phyloP scores from a whole-genome alignment of 1,140 invertebrate genomes.

The Drusus annulatus region DNA sequence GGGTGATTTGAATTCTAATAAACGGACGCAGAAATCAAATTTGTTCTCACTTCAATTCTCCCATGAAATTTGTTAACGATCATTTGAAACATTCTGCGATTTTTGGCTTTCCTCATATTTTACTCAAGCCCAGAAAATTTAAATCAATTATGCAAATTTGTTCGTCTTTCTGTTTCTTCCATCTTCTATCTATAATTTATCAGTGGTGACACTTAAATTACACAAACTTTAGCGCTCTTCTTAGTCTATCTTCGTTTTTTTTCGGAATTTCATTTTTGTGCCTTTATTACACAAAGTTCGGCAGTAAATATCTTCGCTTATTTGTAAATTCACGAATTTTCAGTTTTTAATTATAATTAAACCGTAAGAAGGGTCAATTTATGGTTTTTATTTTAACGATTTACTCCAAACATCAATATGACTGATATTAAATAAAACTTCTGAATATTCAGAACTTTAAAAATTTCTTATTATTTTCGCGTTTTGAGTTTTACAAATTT shows the following conservation, averaged over 20 bases:
- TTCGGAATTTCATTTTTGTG: background rate
- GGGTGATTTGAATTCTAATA: background rate
- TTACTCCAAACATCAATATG: no score
- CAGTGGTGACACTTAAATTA: slow-evolving; percentile 28
- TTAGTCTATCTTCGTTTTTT: background rate
- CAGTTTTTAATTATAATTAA: background rate
- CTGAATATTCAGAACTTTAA: no score
- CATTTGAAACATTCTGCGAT: slow-evolving; percentile 34
- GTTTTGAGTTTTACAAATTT: no score
- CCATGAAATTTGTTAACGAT: slow-evolving; percentile 18
- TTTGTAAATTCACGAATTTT: background rate
- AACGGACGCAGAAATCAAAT: slow-evolving; percentile 12
- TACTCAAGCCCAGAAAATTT: slow-evolving; percentile 49
- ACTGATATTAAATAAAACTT: no score
- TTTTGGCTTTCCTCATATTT: slow-evolving; percentile 25
- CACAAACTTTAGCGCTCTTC: background rate
- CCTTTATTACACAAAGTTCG: background rate
- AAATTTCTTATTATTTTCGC: no score
- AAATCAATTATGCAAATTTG: slow-evolving; percentile 59
- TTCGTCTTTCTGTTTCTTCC: slow-evolving; percentile 36
- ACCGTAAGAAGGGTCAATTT: background rate
- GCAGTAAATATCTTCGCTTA: background rate
- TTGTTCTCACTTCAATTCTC: background rate
- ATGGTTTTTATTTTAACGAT: no score
- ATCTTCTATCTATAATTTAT: slow-evolving; percentile 55